Conservation (phyloP, 2,113 vertebrate species). For the Macaca mulatta region DNA sequence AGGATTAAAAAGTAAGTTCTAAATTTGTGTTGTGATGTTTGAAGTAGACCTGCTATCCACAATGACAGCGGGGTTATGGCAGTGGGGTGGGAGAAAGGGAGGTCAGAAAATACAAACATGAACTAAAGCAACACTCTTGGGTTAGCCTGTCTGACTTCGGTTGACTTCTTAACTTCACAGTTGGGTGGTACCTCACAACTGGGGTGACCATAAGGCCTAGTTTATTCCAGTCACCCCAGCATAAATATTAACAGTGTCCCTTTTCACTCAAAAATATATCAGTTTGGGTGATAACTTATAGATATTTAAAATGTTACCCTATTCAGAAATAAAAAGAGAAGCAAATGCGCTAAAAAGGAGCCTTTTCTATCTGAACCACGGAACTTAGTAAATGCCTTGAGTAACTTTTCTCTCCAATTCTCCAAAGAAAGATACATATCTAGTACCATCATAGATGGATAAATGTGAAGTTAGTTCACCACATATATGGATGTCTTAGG, state of each 20-base stretch:
- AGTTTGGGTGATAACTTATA: neutral
- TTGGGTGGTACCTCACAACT: neutral
- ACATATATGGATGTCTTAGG: neutral
- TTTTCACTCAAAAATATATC: neutral
- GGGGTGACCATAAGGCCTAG: neutral
- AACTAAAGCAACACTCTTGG: rapidly evolving
- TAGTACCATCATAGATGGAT: too few species aligned
- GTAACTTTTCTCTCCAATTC: neutral
- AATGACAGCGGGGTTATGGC: neutral
- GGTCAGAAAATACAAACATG: neutral
- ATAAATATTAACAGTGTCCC: neutral
- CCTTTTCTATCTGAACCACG: neutral
- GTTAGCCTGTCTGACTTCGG: neutral
- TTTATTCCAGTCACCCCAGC: neutral
- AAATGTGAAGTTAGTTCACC: neutral
- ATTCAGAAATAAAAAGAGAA: constrained; percentile 19
- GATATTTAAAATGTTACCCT: neutral
- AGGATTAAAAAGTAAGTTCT: constrained; percentile 95
- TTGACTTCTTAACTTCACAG: neutral
- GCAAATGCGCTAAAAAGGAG: neutral
- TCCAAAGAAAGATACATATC: neutral
- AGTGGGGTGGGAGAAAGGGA: neutral
- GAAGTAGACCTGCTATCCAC: neutral
- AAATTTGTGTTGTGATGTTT: rapidly evolving
- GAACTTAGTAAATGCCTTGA: neutral